phyloP scores from a whole-genome alignment of 2,888 invertebrate genomes.

The Idaea dimidiata region DNA sequence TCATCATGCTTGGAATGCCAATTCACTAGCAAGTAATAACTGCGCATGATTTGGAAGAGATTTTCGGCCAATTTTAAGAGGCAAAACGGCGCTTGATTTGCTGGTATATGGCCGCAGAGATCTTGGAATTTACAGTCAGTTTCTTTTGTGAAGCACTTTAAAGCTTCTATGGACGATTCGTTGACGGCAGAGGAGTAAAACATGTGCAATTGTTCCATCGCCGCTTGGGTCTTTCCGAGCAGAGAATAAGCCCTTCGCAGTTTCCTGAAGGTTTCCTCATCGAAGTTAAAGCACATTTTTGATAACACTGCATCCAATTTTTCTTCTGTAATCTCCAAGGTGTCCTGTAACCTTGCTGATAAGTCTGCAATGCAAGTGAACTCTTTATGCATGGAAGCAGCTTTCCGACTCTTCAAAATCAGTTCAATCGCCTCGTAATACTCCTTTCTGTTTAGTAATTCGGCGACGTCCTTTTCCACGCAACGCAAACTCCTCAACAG shows the following conservation, averaged over 20 bases:
- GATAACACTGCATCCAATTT: slow-evolving; percentile 93
- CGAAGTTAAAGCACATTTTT: slow-evolving; percentile 87
- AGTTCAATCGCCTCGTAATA: slow-evolving; percentile 95
- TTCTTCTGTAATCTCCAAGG: slow-evolving; percentile 93
- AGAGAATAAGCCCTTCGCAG: slow-evolving; percentile 93
- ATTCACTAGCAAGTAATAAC: slow-evolving; percentile 87
- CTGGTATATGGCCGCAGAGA: slow-evolving; percentile 83
- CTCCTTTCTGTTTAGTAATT: slow-evolving; percentile 90
- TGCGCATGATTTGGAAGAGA: slow-evolving; percentile 89
- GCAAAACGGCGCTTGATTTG: slow-evolving; percentile 81
- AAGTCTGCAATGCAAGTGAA: slow-evolving; percentile 95
- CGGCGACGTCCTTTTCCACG: slow-evolving; percentile 91
- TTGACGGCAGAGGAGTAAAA: slow-evolving; percentile 96
- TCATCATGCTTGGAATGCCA: slow-evolving; percentile 85
- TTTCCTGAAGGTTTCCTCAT: slow-evolving; percentile 88
- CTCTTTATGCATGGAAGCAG: slow-evolving; percentile 91
- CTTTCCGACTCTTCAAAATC: slow-evolving; percentile 92
- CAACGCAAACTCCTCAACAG: slow-evolving; percentile 81
- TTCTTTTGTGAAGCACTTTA: slow-evolving; percentile 72
- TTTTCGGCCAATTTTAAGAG: slow-evolving; percentile 92
- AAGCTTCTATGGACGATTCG: slow-evolving; percentile 84
- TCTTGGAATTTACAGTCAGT: slow-evolving; percentile 85
- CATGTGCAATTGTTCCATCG: slow-evolving; percentile 97
- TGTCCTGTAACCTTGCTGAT: slow-evolving; percentile 92
- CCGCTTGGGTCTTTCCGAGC: slow-evolving; percentile 94